Percentiles rank a stretch among this genome's conserved stretches.
These are phyloP conservation scores for Neolamprologus sp. DNA, from an alignment of 2,113 vertebrate genomes.

Conservation along the genomic window DNA sequence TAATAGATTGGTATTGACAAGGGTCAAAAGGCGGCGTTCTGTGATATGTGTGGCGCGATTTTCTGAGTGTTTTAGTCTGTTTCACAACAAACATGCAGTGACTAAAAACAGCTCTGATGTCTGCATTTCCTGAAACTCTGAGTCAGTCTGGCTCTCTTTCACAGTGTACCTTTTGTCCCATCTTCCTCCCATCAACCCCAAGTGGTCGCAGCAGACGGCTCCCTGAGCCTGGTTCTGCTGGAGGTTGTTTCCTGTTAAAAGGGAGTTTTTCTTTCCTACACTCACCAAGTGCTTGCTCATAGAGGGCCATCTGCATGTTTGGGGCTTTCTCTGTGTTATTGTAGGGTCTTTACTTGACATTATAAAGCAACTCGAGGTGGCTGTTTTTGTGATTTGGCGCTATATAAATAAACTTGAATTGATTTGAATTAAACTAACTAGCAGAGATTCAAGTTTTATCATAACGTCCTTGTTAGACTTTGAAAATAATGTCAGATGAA, in stretches of 20 bases:
- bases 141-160: background rate
- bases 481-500: background rate
- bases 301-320: background rate
- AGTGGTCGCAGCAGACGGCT: background rate
- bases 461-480: background rate
- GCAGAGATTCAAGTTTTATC: background rate
- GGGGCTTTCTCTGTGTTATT: background rate
- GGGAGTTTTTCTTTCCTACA: background rate
- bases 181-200: background rate
- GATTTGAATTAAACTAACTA: background rate
- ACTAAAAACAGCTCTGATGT: background rate
- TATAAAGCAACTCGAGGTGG: background rate
- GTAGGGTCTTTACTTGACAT: background rate
- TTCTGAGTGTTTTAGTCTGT: background rate
- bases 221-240: background rate
- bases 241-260: background rate
- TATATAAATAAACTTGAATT: background rate
- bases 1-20: slow-evolving; percentile 12
- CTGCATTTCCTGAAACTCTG: background rate
- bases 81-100: background rate
- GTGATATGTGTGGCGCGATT: background rate
- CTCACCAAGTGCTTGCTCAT: background rate
- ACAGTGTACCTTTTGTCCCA: background rate
- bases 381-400: background rate
- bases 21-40: background rate